Evolutionary conservation across 1,140 invertebrate genomes (phyloP).

Genomic region (Drosophila ogumai): DNA sequence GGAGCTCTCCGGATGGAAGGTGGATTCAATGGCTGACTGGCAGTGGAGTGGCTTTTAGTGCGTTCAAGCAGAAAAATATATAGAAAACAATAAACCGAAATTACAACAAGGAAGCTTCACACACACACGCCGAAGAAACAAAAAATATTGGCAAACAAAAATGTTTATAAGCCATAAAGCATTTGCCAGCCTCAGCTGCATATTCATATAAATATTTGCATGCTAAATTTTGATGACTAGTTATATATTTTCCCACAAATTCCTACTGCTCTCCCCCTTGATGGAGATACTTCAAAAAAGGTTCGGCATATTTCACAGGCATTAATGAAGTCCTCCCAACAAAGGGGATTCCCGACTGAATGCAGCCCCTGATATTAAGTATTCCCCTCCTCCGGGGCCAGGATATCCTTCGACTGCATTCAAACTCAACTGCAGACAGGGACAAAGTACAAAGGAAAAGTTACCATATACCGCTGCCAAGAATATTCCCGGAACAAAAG

Average conservation of each 20-base stretch:
- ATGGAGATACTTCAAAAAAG: slow-evolving; percentile 28
- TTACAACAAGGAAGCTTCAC: slow-evolving; percentile 62
- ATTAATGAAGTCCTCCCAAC: slow-evolving; percentile 59
- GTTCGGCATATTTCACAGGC: slow-evolving; percentile 25
- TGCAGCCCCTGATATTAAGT: slow-evolving; percentile 26
- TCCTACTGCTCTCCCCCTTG: background rate
- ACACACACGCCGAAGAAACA: slow-evolving; percentile 13
- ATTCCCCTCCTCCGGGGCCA: slow-evolving; percentile 5
- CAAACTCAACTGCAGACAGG: slow-evolving; percentile 34
- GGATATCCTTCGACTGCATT: slow-evolving; percentile 31
- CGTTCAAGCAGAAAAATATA: slow-evolving; percentile 82
- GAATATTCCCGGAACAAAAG: slow-evolving; percentile 27
- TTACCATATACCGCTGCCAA: slow-evolving; percentile 31
- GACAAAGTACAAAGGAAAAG: slow-evolving; percentile 28
- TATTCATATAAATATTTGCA: slow-evolving; percentile 60
- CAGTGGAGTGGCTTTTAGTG: slow-evolving; percentile 78
- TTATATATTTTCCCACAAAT: slow-evolving; percentile 67
- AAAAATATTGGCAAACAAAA: slow-evolving; percentile 75
- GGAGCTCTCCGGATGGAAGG: slow-evolving; percentile 21
- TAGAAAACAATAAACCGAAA: slow-evolving; percentile 82
- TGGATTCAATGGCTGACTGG: slow-evolving; percentile 58
- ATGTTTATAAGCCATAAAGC: slow-evolving; percentile 77
- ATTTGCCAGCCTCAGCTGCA: slow-evolving; percentile 35
- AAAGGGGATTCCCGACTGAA: slow-evolving; percentile 36
- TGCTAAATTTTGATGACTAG: slow-evolving; percentile 76